These are phyloP conservation scores for Neoniphon sammara DNA, from an alignment of 2,797 vertebrate species.

Conservation along the genomic window DNA sequence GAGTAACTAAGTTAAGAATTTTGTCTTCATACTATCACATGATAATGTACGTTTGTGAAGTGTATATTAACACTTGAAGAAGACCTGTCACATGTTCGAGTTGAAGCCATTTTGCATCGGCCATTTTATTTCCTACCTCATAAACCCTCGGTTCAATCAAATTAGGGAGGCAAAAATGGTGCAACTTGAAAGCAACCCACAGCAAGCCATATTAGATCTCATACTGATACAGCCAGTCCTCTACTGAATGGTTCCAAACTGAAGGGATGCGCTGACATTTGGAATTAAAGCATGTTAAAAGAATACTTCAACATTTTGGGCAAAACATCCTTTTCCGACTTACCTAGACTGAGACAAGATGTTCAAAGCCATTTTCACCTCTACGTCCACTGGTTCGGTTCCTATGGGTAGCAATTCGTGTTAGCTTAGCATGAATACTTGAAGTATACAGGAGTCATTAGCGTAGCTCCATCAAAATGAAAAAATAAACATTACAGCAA, in stretches of 20 bases:
- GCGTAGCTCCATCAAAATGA: too few species aligned
- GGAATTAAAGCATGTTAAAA: neutral
- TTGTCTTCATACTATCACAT: conserved; percentile 15
- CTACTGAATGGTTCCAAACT: neutral
- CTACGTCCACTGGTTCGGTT: too few species aligned
- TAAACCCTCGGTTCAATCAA: neutral
- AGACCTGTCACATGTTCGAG: neutral
- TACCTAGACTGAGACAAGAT: too few species aligned
- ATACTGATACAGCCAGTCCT: neutral
- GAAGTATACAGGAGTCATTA: too few species aligned
- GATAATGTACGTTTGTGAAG: conserved; percentile 13
- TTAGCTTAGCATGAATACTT: too few species aligned
- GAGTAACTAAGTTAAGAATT: neutral
- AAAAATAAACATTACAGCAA: too few species aligned
- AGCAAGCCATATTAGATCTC: neutral
- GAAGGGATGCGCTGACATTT: neutral
- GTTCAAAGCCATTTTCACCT: too few species aligned
- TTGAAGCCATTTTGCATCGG: neutral
- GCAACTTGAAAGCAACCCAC: neutral
- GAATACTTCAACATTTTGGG: too few species aligned
- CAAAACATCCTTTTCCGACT: too few species aligned
- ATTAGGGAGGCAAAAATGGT: neutral
- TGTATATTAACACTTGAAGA: conserved; percentile 1
- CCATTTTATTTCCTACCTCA: too few species aligned
- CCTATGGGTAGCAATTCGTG: too few species aligned